Conservation (phyloP, 2,113 vertebrate species). For the Lethenteron camtschaticum region DNA sequence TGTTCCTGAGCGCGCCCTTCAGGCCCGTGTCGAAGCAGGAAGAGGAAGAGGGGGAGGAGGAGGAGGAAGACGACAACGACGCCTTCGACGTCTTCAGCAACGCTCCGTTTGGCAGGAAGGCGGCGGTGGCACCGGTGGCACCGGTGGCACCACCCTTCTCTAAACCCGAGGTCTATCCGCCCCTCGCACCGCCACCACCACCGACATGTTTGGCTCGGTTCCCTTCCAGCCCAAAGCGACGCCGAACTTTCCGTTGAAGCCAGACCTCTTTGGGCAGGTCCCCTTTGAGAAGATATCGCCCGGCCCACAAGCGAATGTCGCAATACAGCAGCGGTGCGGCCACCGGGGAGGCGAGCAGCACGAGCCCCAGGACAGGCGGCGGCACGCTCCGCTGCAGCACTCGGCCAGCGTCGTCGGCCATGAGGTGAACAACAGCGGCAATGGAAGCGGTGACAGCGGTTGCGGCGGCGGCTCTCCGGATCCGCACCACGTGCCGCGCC, state of each 20-base stretch:
- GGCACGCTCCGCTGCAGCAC: too few relatives aligned
- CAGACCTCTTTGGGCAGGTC: constrained; percentile 45
- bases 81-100: constrained; percentile 83
- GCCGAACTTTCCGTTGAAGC: constrained; percentile 22
- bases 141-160: too few relatives aligned
- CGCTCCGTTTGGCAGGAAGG: constrained; percentile 62
- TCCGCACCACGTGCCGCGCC: too few relatives aligned
- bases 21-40: constrained; percentile 12
- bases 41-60: constrained; percentile 4
- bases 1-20: constrained; percentile 22
- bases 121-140: constrained; percentile 13
- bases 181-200: constrained; percentile 26
- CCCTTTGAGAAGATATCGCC: constrained; percentile 41
- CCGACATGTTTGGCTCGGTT: constrained; percentile 61
- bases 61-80: constrained; percentile 24
- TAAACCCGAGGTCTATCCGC: constrained; percentile 9
- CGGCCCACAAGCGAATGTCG: constrained; percentile 34
- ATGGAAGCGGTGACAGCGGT: too few relatives aligned
- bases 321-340: constrained; percentile 55
- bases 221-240: constrained; percentile 42
- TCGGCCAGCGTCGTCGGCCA: too few relatives aligned
- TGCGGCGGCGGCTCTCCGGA: too few relatives aligned
- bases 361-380: too few relatives aligned
- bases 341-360: too few relatives aligned
- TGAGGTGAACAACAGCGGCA: too few relatives aligned